These are phyloP conservation scores for Rhopalosiphum padi DNA, from an alignment of 1,140 invertebrate genomes.

Conservation along the genomic window DNA sequence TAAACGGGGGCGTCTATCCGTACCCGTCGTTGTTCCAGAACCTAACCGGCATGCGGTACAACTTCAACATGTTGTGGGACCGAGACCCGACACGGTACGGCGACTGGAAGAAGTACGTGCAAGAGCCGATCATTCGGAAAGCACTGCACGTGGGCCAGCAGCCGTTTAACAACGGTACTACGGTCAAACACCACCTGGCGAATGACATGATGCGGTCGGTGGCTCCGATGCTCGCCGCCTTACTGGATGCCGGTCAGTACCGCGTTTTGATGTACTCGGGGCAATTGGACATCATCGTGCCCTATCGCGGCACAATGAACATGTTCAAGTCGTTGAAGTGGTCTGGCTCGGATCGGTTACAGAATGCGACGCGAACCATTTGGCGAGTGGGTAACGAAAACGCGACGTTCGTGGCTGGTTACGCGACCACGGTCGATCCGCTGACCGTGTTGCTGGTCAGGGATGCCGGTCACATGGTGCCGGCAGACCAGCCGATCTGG, in stretches of 20 bases:
- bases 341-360: slow-evolving; percentile 71
- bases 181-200: slow-evolving; percentile 75
- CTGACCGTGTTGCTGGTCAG: slow-evolving; percentile 82
- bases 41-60: slow-evolving; percentile 77
- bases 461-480: slow-evolving; percentile 85
- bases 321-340: slow-evolving; percentile 73
- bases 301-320: slow-evolving; percentile 78
- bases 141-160: slow-evolving; percentile 85
- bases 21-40: slow-evolving; percentile 71
- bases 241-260: slow-evolving; percentile 70
- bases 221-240: slow-evolving; percentile 75
- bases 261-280: slow-evolving; percentile 76
- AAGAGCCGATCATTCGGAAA: slow-evolving; percentile 60
- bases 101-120: slow-evolving; percentile 66
- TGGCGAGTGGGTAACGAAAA: slow-evolving; percentile 59
- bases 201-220: slow-evolving; percentile 85
- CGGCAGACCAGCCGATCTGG: slow-evolving; percentile 81
- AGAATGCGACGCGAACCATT: slow-evolving; percentile 67
- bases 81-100: background rate
- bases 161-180: slow-evolving; percentile 64
- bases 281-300: slow-evolving; percentile 84
- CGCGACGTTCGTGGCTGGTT: slow-evolving; percentile 60
- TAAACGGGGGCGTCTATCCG: slow-evolving; percentile 39
- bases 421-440: slow-evolving; percentile 63
- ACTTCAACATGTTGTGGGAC: slow-evolving; percentile 78